A percentile compares a stretch with the other conserved stretches of the same genome.
Evolutionary conservation across 2,113 vertebrate species (phyloP).

Genomic region (Passer domesticus): DNA sequence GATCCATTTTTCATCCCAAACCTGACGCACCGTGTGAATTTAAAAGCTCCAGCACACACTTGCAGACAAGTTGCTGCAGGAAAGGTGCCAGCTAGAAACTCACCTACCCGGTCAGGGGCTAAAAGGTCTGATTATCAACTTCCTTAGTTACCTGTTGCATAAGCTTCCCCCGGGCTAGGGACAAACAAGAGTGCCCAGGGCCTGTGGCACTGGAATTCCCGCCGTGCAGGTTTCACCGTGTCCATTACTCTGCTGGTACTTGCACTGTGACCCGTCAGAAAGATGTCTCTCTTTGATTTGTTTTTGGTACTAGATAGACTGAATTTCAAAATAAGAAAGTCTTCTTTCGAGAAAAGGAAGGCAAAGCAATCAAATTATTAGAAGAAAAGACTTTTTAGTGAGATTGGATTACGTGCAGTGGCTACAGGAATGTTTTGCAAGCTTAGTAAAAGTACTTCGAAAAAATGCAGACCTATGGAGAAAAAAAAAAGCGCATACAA

Average conservation of each 20-base stretch:
- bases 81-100: not conserved
- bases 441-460: not conserved
- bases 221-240: not conserved
- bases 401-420: not conserved
- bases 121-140: not conserved
- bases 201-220: not conserved
- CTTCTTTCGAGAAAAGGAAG: not conserved
- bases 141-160: not conserved
- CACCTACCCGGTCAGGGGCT: not conserved
- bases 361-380: not conserved
- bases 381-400: not conserved
- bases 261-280: not conserved
- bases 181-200: not conserved
- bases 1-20: not conserved
- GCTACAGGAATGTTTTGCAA: not conserved
- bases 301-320: not conserved
- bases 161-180: not conserved
- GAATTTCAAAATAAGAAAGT: not conserved
- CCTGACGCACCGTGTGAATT: not conserved
- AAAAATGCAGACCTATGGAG: not conserved
- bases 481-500: not conserved
- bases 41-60: not conserved
- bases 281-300: not conserved
- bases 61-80: not conserved
- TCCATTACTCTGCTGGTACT: not conserved